Evolutionary conservation across 2,113 vertebrate species (phyloP).

Genomic region (Cervus canadensis): DNA sequence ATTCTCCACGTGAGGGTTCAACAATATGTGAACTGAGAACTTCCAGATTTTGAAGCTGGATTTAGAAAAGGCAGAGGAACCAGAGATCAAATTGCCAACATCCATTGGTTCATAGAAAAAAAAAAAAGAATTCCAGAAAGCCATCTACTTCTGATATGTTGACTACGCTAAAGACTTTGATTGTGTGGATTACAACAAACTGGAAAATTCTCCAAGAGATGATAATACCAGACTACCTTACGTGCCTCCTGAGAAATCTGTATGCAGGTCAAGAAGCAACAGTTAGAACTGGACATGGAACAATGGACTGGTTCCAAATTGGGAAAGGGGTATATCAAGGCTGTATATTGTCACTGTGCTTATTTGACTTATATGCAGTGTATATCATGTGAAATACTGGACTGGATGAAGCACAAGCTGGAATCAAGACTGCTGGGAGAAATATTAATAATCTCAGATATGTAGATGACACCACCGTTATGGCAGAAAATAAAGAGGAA

Average conservation of each 20-base stretch:
- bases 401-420: neutral
- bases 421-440: neutral
- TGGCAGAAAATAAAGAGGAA: neutral
- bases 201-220: neutral
- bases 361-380: neutral
- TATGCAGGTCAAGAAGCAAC: neutral
- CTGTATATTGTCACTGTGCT: neutral
- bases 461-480: neutral
- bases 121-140: neutral
- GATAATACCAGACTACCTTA: neutral
- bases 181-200: neutral
- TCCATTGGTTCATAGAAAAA: neutral
- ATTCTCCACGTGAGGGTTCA: neutral
- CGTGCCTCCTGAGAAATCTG: neutral
- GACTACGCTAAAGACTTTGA: neutral
- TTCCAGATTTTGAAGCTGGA: neutral
- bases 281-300: neutral
- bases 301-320: neutral
- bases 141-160: neutral
- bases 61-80: neutral
- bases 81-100: neutral
- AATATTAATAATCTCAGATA: neutral
- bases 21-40: rapidly evolving
- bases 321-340: neutral
- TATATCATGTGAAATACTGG: neutral